Base-by-base conservation (phyloP, 2,113 vertebrate species). In the Atractosteus spatula region DNA sequence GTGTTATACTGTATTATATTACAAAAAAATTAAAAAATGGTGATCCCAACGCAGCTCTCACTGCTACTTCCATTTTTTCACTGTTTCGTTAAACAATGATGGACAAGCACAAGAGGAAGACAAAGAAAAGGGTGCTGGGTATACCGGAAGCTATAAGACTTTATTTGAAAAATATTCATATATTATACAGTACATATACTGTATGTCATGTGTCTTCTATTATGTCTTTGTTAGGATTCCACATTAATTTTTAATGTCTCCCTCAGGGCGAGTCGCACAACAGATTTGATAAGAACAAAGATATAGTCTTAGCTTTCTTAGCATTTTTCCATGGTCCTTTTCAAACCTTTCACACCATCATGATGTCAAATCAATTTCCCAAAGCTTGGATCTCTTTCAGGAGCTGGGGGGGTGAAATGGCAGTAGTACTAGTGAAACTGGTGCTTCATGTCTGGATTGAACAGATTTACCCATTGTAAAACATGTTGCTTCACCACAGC, bases 251-350 rank as follows among this genome's bases (percentile, higher is more conserved):
- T 59, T 59, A 13, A 16, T 3, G 12, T 3, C 4, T 14, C 57
- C 57, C 12, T 8, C 57, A 4, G 12, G 10, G 3, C 57, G n/a
- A 16, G 14, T 29, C 29, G 5, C 57, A n/a, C 14, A 6, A 13
- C 57, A 6, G 57, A 59, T 59, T 5, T 59, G 57, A 59, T 59
- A 59, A 59, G 57, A 59, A 59, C 57, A 59, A 59, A 59, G 57
- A n/a, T 13, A 1, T 59, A 12, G 13, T 8, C 57, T 59, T 59
- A 59, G 57, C n/a, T 59, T 59, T 59, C 7, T 59, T 59, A 59
- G 11, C 57, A n/a, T 7, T 7, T 5, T 14, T n/a, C 10, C 10
- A 2, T 51, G 47, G 47, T 1, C 47, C 47, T 51, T 5, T 17
- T 59, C 57, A 59, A 59, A 59, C 10, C 57, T 13, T 13, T 6